Base-by-base conservation (phyloP, 2,888 invertebrate species). In the Barypeithes pellucidus region DNA sequence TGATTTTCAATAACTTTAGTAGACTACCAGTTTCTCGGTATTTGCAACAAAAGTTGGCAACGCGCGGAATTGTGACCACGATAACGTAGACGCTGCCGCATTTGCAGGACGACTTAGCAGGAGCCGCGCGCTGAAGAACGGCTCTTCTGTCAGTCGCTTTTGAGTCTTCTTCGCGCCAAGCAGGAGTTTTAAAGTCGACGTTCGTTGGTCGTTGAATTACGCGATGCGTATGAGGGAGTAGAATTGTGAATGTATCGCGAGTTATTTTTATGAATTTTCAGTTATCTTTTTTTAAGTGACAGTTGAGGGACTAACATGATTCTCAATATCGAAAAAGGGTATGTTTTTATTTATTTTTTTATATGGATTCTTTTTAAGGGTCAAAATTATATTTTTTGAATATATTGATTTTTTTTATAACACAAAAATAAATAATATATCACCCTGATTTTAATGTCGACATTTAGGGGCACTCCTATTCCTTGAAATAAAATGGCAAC, bases 71-170 rank as follows among this genome's bases (percentile, higher is more conserved):
- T n/a, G n/a, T n/a, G n/a, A n/a, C n/a, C n/a, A n/a, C n/a, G n/a
- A n/a, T n/a, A n/a, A n/a, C n/a, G n/a, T n/a, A n/a, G n/a, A n/a
- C n/a, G n/a, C n/a, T n/a, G n/a, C n/a, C n/a, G 14, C 24, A 9
- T 11, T 33, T 12, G 43, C 36, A 14, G 60, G 61, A 39, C 24
- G 61, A 62, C 61, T 16, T 41, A 41, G 41, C 63, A 63, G 54
- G 18, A 70, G 29, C 63, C 20, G 63, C 57, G 69, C 43, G 57
- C 33, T 41, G 63, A 63, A 70, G 70, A 70, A 43, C 45, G 54
- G 54, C 33, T 70, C 57, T 71, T 71, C 71, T 66, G 71, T 71
- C 71, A 71, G 71, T 71, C 36, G 71, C 60, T 71, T 71, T 66
- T 66, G 71, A 57, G 20, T 71, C 71, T 65, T 71, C 71, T 66